Evolutionary conservation across 2,888 invertebrate species (phyloP).

Genomic region (Idaea straminata): DNA sequence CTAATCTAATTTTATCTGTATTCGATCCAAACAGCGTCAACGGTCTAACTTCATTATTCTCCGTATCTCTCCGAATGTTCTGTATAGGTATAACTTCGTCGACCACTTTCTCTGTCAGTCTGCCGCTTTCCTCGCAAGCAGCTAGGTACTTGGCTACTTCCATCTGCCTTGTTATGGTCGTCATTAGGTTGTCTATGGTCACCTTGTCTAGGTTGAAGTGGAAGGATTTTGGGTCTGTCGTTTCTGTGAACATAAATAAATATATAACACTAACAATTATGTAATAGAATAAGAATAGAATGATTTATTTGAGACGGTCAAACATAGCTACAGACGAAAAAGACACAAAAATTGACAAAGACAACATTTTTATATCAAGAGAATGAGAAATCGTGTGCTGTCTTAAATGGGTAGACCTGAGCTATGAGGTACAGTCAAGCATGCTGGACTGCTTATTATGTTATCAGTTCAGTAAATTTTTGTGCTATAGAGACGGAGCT

Average conservation of each 20-base stretch:
- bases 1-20: slow-evolving; percentile 84
- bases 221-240: slow-evolving; percentile 76
- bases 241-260: slow-evolving; percentile 47
- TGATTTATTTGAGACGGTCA: no score
- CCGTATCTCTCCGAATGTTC: slow-evolving; percentile 34
- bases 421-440: no score
- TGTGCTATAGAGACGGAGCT: no score
- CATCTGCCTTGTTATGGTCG: slow-evolving; percentile 89
- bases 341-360: no score
- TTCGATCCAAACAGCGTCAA: slow-evolving; percentile 87
- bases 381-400: no score
- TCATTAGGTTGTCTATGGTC: slow-evolving; percentile 88
- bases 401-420: no score
- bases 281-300: no score
- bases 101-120: slow-evolving; percentile 61
- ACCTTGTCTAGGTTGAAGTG: slow-evolving; percentile 85
- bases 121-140: slow-evolving; percentile 80
- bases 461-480: no score
- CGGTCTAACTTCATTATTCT: slow-evolving; percentile 58
- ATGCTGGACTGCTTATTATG: no score
- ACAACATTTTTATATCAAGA: no score
- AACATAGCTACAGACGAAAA: no score
- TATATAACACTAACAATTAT: no score
- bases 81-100: slow-evolving; percentile 60
- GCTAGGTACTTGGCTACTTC: slow-evolving; percentile 88